Evolutionary conservation across 2,888 invertebrate genomes (phyloP).

Genomic region (Empis livida): DNA sequence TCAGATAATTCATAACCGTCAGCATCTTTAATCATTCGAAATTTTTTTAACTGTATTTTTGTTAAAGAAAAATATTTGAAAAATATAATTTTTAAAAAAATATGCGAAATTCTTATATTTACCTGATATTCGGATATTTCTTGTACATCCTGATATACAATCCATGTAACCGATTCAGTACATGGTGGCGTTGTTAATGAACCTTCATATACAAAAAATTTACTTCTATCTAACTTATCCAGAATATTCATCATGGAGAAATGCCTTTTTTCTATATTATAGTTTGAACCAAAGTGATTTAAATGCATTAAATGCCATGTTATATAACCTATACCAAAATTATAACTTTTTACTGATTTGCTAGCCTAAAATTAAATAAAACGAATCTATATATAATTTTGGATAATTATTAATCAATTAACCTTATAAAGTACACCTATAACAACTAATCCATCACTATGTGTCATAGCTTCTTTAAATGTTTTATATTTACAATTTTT

Average conservation of each 20-base stretch:
- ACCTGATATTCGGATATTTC: slow-evolving; percentile 52
- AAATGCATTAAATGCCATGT: neutral
- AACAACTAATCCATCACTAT: slow-evolving; percentile 59
- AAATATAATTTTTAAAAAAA: neutral
- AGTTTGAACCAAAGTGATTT: neutral
- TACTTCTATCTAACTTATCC: neutral
- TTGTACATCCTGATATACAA: slow-evolving; percentile 66
- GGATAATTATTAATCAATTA: neutral
- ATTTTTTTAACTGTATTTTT: neutral
- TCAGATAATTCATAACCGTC: neutral
- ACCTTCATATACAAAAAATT: neutral
- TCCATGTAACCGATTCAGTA: slow-evolving; percentile 89
- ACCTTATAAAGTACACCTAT: slow-evolving; percentile 61
- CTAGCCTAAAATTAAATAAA: neutral
- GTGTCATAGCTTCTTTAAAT: slow-evolving; percentile 41
- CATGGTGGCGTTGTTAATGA: slow-evolving; percentile 90
- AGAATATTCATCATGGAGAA: neutral
- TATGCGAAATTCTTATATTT: slow-evolving; percentile 29
- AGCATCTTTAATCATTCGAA: neutral
- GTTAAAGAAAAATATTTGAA: neutral
- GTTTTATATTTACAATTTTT: slow-evolving; percentile 51
- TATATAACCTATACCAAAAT: neutral
- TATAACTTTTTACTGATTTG: neutral
- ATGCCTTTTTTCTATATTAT: neutral
- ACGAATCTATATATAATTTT: neutral